Evolutionary conservation across 2,888 invertebrate genomes (phyloP), one percentile per base, ranked within the genome.

Genomic region (Dromius quadrimaculatus): DNA sequence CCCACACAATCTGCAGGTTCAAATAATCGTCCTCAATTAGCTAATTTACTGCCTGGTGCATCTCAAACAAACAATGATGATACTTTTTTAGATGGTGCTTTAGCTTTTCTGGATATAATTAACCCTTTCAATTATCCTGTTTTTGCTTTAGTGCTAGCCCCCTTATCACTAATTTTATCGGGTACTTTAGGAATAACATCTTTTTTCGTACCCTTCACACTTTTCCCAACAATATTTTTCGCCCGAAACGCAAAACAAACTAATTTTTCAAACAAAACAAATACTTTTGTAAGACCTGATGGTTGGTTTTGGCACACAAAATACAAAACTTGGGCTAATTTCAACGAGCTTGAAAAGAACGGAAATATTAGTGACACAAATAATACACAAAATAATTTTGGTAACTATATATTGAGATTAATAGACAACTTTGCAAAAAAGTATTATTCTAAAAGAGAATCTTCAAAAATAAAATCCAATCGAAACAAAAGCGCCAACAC

Each of bases 201-300:
- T 0, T 84, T 89, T 45, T 81, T 90, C 72, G 87, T 90, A 68
- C 90, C 90, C 0, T 90, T 87, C 86, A 85, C 87, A 74, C 82
- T 70, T 22, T 70, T 89, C 71, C 87, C 90, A 0, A 83, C 82
- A 1, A 76, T 83, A 8, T 78, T 84, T 41, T 79, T 83, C 8
- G 79, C 74, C 66, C 76, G 78, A 50, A 70, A 62, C 28, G 70
- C 70, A n/a, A 70, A 70, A 62, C 34, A 70, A 23, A 36, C 6
- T 32, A n/a, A 34, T 50, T 19, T 59, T n/a, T 28, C 17, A 2
- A 5, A 54, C 15, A 20, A 43, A 11, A 13, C 22, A 47, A 43
- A 54, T 13, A 34, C 68, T 11, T 78, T 73, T 78, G 81, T 70
- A 79, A 81, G 19, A 71, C 75, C 78, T 47, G 86, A 87, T 17